Base-by-base conservation (phyloP, 2,113 vertebrate genomes). In the Gasterosteus nipponicus region DNA sequence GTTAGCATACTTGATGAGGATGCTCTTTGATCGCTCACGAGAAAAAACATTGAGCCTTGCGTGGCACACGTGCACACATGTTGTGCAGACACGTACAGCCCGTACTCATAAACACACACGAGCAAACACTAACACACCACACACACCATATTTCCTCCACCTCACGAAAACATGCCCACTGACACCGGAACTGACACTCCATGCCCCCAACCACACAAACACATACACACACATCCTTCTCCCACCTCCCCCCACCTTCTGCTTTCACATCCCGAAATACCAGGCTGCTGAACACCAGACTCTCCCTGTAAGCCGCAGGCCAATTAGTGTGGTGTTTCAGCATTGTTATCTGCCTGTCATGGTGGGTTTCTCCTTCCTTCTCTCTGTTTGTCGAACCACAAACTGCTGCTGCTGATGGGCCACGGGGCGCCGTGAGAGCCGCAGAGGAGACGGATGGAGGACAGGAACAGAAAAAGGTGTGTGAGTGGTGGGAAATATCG, bases 311-410 rank as follows among this genome's bases (percentile, higher is more conserved):
- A 89, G 92, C 90, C 90, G 69, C 60, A 29, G 87, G 89, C 92
- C 89, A 92, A 93, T 93, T 92, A 93, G 87, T 87, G 82, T 89
- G 87, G 77, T 76, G 87, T 89, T 87, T 84, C 89, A 83, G 91
- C 92, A 90, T 90, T 93, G 92, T 93, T 93, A 90, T 90, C 86
- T 89, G 86, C 81, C 89, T 88, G 91, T 92, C 92, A 89, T 88
- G 81, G 87, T 81, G 89, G 88, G 83, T 89, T 91, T 88, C 85
- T 86, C 85, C 86, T 83, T 83, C 82, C 87, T 75, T 57, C 89
- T 89, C 77, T 64, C 68, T 88, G 85, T 87, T 88, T 91, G 91
- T 82, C 81, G 86, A 84, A 86, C 82, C 84, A 80, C 82, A 86
- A 87, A 80, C 85, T 82, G 76, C 84, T 56, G 77, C 63, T 77